Percentiles rank a stretch among this genome's conserved stretches.
These are phyloP conservation scores for Hipparchia sbordonii DNA, from an alignment of 2,888 invertebrate genomes.

Conservation along the genomic window DNA sequence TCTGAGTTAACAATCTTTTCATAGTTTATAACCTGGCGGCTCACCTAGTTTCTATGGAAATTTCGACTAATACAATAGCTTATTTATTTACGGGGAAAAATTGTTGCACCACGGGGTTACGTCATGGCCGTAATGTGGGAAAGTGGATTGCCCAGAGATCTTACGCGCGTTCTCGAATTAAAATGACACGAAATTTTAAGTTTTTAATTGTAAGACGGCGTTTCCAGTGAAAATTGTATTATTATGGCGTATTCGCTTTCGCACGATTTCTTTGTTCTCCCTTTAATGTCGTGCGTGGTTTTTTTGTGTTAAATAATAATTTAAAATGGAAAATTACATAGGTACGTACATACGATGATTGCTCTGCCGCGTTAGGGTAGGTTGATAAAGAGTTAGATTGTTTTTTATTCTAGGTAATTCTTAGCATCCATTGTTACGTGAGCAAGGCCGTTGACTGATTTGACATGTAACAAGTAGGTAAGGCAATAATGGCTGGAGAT, in stretches of 20 bases:
- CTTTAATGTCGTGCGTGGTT: slow-evolving; percentile 34
- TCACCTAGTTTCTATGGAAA: slow-evolving; percentile 22
- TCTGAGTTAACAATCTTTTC: slow-evolving; percentile 22
- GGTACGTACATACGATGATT: background rate
- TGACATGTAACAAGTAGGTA: slow-evolving; percentile 53
- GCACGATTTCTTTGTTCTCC: slow-evolving; percentile 56
- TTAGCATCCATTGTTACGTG: slow-evolving; percentile 48
- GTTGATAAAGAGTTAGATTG: slow-evolving; percentile 33
- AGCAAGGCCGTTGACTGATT: slow-evolving; percentile 54
- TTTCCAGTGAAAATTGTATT: slow-evolving; percentile 39
- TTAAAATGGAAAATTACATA: slow-evolving; percentile 23
- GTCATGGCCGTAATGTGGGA: slow-evolving; percentile 62
- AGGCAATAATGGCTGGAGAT: slow-evolving; percentile 47
- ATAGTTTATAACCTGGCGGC: slow-evolving; percentile 6
- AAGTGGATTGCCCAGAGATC: slow-evolving; percentile 51
- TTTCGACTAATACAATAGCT: slow-evolving; percentile 31
- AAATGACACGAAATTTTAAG: slow-evolving; percentile 36
- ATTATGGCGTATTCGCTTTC: slow-evolving; percentile 55
- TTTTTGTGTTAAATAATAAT: slow-evolving; percentile 39
- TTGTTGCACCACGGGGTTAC: slow-evolving; percentile 55
- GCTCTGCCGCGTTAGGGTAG: slow-evolving; percentile 30
- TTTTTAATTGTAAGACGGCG: slow-evolving; percentile 35
- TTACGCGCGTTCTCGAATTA: slow-evolving; percentile 28
- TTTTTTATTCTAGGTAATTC: slow-evolving; percentile 33
- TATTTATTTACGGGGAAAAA: slow-evolving; percentile 36